Evolutionary conservation across 2,888 invertebrate genomes (phyloP), one percentile per base, ranked within the genome.

Genomic region (Pollenia angustigena): DNA sequence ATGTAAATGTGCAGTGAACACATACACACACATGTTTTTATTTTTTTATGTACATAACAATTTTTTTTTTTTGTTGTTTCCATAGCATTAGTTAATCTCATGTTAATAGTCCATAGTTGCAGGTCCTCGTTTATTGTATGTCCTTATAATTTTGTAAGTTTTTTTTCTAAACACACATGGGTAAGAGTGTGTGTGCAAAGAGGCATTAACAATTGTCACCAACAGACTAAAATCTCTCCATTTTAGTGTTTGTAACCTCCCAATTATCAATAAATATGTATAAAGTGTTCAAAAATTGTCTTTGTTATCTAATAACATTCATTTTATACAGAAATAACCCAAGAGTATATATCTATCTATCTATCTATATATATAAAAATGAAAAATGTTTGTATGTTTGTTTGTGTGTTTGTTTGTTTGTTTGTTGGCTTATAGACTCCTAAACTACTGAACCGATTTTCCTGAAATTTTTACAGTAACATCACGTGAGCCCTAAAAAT

Each of bases 51-150:
- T 44, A 44, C 4, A 23, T 16, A 46, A 56, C 4, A 32, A 42
- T 14, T 16, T 66, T 68, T 44, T 18, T 50, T 40, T 50, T 40
- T 18, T 69, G n/a, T 72, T 46, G 48, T 66, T 75, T 74, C 75
- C 75, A 46, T 68, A 50, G 18, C 81, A 81, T 68, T 81, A 74
- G 66, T 81, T 74, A 58, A 81, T 81, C 72, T 46, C 74, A 81
- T 80, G 64, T 72, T n/a, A 23, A 10, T 44, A 11, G 52, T 54
- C 4, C 32, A 54, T 12, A 46, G n/a, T 32, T 12, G 12, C 1
- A n/a, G 44, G 18, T 23, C 14, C 16, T 60, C 7, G 12, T 58
- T 23, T 42, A 32, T 50, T 60, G 18, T 14, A n/a, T 48, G 46
- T 16, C 3, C 16, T 58, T 68, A 6, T 6, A 32, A 32, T 18